Conservation (phyloP, 2,113 vertebrate genomes). For the Gnathonemus longibarbis region DNA sequence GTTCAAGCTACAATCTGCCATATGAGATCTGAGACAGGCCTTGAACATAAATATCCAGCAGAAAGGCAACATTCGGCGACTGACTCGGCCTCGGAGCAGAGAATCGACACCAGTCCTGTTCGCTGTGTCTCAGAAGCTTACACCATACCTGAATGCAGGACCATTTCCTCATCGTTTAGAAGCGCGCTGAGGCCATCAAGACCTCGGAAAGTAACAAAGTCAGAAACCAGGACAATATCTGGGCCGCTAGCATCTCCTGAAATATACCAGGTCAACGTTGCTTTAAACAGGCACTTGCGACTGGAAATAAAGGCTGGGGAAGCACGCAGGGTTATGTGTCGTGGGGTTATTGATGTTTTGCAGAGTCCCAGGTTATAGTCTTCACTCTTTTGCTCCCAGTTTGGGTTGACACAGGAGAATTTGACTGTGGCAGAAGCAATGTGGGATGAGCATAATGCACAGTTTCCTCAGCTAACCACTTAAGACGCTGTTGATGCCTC, state of each 20-base stretch:
- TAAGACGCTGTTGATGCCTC: slow-evolving; percentile 86
- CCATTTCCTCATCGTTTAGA: not conserved
- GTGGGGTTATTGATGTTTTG: slow-evolving; percentile 68
- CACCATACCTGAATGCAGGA: not conserved
- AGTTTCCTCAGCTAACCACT: slow-evolving; percentile 89
- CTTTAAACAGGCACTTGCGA: not conserved
- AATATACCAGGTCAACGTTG: not conserved
- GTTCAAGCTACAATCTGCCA: not conserved
- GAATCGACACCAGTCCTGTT: not conserved
- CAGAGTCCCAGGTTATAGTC: slow-evolving; percentile 91
- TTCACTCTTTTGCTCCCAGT: slow-evolving; percentile 48
- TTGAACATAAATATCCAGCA: not conserved
- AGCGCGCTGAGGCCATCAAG: not conserved
- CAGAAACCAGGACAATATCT: not conserved
- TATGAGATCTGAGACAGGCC: not conserved
- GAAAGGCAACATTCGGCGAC: not conserved
- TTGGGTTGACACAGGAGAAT: slow-evolving; percentile 88
- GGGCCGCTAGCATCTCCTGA: not conserved
- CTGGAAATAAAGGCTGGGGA: not conserved
- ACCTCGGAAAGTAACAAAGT: not conserved
- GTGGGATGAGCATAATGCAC: slow-evolving; percentile 95
- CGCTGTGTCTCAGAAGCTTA: not conserved
- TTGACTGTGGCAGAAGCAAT: slow-evolving; percentile 90
- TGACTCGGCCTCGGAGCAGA: not conserved
- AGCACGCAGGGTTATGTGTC: not conserved